Percentiles rank a stretch among this genome's conserved stretches.
Conservation (phyloP, 2,888 invertebrate genomes). For the Oscheius myriophilus region DNA sequence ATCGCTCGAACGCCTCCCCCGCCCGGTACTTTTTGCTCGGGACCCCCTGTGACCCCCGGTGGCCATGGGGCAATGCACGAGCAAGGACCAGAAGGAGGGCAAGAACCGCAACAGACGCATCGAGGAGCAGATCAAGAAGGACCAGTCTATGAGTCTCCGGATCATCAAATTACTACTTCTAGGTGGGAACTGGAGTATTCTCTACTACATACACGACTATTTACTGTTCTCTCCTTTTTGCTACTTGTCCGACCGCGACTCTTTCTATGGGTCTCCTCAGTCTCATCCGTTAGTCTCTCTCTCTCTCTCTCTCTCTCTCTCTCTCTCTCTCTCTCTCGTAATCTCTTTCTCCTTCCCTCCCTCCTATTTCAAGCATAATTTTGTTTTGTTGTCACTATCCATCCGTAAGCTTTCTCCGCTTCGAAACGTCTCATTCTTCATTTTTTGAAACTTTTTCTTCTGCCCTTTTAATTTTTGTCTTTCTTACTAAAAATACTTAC, state of each 20-base stretch:
- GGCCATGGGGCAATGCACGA: conserved; percentile 69
- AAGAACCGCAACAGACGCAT: conserved; percentile 67
- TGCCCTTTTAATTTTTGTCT: no score
- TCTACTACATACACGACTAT: no score
- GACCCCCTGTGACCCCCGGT: not conserved
- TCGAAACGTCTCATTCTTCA: no score
- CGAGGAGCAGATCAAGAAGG: conserved; percentile 70
- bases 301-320: conserved; percentile 15
- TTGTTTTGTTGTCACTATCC: not conserved
- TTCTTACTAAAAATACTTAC: no score
- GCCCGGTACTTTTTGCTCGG: conserved; percentile 6
- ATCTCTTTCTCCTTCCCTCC: conserved; percentile 15
- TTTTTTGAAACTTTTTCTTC: no score
- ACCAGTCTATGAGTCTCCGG: conserved; percentile 68
- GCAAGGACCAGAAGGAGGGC: conserved; percentile 69
- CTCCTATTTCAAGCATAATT: not conserved
- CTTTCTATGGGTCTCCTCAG: no score
- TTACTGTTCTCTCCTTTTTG: not conserved
- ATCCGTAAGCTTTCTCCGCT: no score
- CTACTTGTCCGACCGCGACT: no score
- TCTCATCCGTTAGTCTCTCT: no score
- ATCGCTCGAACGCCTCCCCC: not conserved
- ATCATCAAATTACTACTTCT: conserved; percentile 69
- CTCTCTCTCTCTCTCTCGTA: conserved; percentile 7
- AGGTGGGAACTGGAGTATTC: conserved; percentile 54